A percentile compares a stretch with the other conserved stretches of the same genome.
Conservation (phyloP, 2,888 invertebrate genomes). For the Polydrusus cervinus region DNA sequence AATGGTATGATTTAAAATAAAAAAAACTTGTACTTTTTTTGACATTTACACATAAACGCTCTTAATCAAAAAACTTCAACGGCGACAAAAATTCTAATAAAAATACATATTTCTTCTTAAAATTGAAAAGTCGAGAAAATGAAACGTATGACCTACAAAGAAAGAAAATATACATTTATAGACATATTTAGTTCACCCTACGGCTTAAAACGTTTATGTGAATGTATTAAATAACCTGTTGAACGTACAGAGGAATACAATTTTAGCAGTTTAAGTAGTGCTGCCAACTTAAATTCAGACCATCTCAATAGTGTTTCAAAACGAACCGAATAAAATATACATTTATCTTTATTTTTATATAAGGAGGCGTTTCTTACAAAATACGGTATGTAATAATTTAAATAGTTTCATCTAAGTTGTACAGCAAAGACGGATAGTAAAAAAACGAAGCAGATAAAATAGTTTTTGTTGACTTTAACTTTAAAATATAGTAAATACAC, state of each 20-base stretch:
- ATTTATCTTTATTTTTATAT: no score
- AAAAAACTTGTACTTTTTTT: neutral
- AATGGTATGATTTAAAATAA: no score
- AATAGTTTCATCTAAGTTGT: no score
- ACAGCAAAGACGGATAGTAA: no score
- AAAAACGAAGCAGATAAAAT: no score
- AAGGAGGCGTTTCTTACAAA: no score
- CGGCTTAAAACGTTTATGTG: neutral
- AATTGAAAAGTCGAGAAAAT: neutral
- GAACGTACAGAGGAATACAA: slow-evolving; percentile 1
- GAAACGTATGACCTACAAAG: neutral
- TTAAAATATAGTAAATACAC: no score
- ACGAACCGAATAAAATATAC: no score
- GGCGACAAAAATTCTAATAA: slow-evolving; percentile 9
- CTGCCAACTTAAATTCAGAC: slow-evolving; percentile 14
- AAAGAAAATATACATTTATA: neutral
- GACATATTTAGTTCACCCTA: slow-evolving; percentile 30
- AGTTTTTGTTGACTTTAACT: no score
- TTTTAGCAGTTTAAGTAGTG: neutral
- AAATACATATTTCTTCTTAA: slow-evolving; percentile 10
- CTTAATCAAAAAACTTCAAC: neutral
- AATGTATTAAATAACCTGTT: slow-evolving; percentile 25
- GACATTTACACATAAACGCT: neutral
- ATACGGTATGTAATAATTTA: no score
- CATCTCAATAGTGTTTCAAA: neutral